A percentile compares a stretch with the other conserved stretches of the same genome.
phyloP scores from a whole-genome alignment of 2,113 vertebrate species.

The Holacanthus passer region DNA sequence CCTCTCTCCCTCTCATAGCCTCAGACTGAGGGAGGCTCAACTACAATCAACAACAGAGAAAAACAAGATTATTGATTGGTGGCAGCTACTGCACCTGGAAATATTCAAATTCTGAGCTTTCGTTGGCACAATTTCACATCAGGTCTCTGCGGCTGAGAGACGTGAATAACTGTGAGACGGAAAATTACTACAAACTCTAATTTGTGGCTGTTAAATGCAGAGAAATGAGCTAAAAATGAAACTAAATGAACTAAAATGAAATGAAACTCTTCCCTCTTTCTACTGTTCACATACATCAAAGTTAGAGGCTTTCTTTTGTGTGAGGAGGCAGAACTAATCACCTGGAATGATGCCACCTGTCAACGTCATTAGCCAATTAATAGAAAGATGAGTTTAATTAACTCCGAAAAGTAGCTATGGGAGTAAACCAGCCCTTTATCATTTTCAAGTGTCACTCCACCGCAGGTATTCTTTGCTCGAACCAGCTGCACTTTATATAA shows the following conservation, averaged over 20 bases:
- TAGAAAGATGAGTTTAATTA: constrained; percentile 61
- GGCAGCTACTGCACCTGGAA: background rate
- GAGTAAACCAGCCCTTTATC: constrained; percentile 37
- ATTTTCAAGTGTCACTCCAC: constrained; percentile 22
- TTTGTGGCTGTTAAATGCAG: too few relatives aligned
- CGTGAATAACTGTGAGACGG: too few relatives aligned
- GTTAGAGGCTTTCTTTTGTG: background rate
- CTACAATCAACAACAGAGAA: constrained; percentile 47
- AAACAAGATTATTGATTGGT: constrained; percentile 24
- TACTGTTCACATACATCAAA: background rate
- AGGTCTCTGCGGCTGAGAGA: background rate
- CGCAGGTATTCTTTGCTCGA: constrained; percentile 30
- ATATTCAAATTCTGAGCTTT: background rate
- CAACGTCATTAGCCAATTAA: constrained; percentile 40
- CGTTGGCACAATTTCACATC: background rate
- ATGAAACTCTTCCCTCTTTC: too few relatives aligned
- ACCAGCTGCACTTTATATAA: constrained; percentile 46
- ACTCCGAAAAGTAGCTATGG: constrained; percentile 18
- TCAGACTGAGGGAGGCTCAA: constrained; percentile 81
- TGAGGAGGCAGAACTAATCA: constrained; percentile 26
- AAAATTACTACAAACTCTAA: too few relatives aligned
- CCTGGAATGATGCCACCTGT: constrained; percentile 44
- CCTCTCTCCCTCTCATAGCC: constrained; percentile 87
- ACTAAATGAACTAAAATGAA: background rate
- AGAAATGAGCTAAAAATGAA: background rate